Percentiles rank a stretch among this genome's conserved stretches.
phyloP scores from a whole-genome alignment of 30 jellyfish, hydroid and myxozoan species.

The Turritopsis rubra region DNA sequence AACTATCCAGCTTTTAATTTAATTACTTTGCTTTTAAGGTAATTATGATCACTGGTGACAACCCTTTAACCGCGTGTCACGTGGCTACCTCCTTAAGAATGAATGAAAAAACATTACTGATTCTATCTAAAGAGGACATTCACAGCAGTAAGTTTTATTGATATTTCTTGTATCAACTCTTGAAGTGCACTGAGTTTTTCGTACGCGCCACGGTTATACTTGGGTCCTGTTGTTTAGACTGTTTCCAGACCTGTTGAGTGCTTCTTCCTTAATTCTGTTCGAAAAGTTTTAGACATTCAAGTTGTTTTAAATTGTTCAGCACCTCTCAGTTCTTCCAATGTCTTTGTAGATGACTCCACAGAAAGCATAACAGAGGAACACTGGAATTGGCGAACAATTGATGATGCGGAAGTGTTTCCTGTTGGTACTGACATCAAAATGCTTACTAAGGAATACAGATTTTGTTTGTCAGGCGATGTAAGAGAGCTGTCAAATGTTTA shows the following conservation, averaged over 20 bases:
- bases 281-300: too few species aligned
- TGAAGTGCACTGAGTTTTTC: neutral
- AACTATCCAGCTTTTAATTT: neutral
- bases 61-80: conserved; percentile 98
- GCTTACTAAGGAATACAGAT: conserved; percentile 49
- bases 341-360: neutral
- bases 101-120: conserved; percentile 58
- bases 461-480: conserved; percentile 99
- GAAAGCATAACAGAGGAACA: conserved; percentile 18
- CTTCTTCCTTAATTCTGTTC: neutral
- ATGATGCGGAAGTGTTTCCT: conserved; percentile 23
- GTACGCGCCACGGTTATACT: too few species aligned
- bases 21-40: conserved; percentile 48
- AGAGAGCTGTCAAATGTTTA: conserved; percentile 5
- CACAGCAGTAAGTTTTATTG: neutral
- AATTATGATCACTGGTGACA: conserved; percentile 98
- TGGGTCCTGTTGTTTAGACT: neutral
- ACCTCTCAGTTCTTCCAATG: neutral
- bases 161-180: neutral
- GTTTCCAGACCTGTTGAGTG: too few species aligned
- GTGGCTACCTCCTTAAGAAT: conserved; percentile 77
- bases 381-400: conserved; percentile 95
- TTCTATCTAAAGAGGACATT: conserved; percentile 39
- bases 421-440: conserved; percentile 28
- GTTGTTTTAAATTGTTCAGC: neutral